Conservation (phyloP, 2,888 invertebrate species). For the Tholera decimalis region DNA sequence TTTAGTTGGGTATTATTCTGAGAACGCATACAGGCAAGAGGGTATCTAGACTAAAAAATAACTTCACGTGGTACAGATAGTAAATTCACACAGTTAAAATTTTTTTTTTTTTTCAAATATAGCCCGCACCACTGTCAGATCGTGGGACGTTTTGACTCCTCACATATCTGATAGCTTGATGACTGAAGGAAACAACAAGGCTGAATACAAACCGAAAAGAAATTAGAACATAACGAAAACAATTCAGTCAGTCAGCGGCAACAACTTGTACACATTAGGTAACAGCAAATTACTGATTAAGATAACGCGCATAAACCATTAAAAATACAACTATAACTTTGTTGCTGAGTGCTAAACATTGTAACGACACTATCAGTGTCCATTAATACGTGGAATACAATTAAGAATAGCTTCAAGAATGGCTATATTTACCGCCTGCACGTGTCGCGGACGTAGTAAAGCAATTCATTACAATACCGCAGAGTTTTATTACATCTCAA, state of each 20-base stretch:
- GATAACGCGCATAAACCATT: neutral
- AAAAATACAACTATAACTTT: slow-evolving; percentile 13
- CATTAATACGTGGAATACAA: slow-evolving; percentile 25
- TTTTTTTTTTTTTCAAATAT: neutral
- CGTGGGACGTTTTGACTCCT: neutral
- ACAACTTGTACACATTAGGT: too few relatives aligned
- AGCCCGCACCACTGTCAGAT: neutral
- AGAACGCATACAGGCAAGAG: too few relatives aligned
- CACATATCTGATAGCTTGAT: neutral
- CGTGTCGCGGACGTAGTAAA: slow-evolving; percentile 41
- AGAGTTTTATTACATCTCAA: slow-evolving; percentile 39
- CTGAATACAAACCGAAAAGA: too few relatives aligned
- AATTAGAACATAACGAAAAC: too few relatives aligned
- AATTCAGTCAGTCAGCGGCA: too few relatives aligned
- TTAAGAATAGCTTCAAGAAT: slow-evolving; percentile 35
- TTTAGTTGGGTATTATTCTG: too few relatives aligned
- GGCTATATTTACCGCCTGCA: slow-evolving; percentile 49
- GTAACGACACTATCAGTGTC: slow-evolving; percentile 25
- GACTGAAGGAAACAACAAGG: neutral
- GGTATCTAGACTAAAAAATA: too few relatives aligned
- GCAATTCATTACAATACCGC: slow-evolving; percentile 38
- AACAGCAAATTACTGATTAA: neutral
- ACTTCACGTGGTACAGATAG: too few relatives aligned
- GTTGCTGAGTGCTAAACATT: slow-evolving; percentile 25
- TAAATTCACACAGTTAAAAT: too few relatives aligned